These are phyloP conservation scores for Apotomis betuletana DNA, from an alignment of 2,888 invertebrate genomes.

Conservation along the genomic window DNA sequence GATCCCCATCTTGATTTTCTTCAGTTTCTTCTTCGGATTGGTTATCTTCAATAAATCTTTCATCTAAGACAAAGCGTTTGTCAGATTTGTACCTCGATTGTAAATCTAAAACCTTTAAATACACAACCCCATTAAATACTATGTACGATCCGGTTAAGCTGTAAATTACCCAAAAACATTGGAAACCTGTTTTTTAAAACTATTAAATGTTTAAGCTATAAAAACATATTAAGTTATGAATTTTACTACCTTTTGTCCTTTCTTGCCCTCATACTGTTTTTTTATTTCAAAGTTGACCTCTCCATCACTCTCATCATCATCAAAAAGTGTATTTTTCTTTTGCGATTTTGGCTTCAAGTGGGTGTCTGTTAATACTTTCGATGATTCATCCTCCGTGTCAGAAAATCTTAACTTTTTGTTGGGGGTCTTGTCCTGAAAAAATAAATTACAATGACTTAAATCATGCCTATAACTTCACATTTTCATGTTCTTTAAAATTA, in stretches of 20 bases:
- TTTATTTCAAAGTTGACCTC: constrained; percentile 85
- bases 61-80: constrained; percentile 89
- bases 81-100: constrained; percentile 90
- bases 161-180: too few relatives aligned
- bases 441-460: constrained; percentile 22
- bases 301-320: constrained; percentile 80
- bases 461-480: neutral
- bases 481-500: neutral
- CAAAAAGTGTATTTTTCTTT: constrained; percentile 69
- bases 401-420: constrained; percentile 86
- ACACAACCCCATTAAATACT: constrained; percentile 15
- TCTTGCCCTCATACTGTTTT: constrained; percentile 86
- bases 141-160: too few relatives aligned
- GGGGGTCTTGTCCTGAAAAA: constrained; percentile 74
- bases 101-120: constrained; percentile 85
- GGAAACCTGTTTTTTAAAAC: too few relatives aligned
- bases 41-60: constrained; percentile 87
- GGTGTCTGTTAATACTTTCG: constrained; percentile 40
- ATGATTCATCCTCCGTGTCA: constrained; percentile 70
- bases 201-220: too few relatives aligned
- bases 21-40: constrained; percentile 59
- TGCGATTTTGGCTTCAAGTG: constrained; percentile 35
- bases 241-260: constrained; percentile 82
- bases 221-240: constrained; percentile 12
- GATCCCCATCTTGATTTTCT: constrained; percentile 55